Conservation (phyloP, 2,888 invertebrate genomes). For the Anoncus sp. region DNA sequence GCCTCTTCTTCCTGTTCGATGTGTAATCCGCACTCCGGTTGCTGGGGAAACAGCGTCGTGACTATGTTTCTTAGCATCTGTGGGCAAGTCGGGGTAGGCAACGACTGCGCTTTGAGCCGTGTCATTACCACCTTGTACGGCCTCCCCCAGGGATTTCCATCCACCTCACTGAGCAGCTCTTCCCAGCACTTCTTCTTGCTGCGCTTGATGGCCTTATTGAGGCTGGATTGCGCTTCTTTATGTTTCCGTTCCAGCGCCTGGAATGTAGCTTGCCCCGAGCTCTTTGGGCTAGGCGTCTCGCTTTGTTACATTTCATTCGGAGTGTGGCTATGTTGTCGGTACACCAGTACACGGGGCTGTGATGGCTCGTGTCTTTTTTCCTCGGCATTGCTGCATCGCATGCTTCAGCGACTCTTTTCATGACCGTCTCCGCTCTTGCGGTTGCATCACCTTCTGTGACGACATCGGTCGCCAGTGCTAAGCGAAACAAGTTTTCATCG, state of each 20-base stretch:
- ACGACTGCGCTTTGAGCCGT: slow-evolving; percentile 42
- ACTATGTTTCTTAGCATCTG: slow-evolving; percentile 59
- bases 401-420: slow-evolving; percentile 41
- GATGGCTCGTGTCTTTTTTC: too few relatives aligned
- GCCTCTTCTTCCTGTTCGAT: not conserved
- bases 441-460: slow-evolving; percentile 27
- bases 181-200: slow-evolving; percentile 27
- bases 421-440: slow-evolving; percentile 24
- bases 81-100: slow-evolving; percentile 59
- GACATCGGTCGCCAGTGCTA: too few relatives aligned
- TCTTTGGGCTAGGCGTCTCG: slow-evolving; percentile 26
- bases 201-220: slow-evolving; percentile 41
- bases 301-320: slow-evolving; percentile 32
- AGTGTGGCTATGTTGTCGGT: slow-evolving; percentile 38
- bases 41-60: slow-evolving; percentile 36
- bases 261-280: slow-evolving; percentile 20
- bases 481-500: not conserved
- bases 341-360: slow-evolving; percentile 61
- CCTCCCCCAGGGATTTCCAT: slow-evolving; percentile 52
- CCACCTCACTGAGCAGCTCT: slow-evolving; percentile 48
- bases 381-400: slow-evolving; percentile 55
- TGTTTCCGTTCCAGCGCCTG: slow-evolving; percentile 39
- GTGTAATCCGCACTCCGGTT: too few relatives aligned
- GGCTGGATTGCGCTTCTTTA: slow-evolving; percentile 30
- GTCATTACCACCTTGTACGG: slow-evolving; percentile 60